Conservation (phyloP, 2,113 vertebrate species). For the Lagenorhynchus albirostris region DNA sequence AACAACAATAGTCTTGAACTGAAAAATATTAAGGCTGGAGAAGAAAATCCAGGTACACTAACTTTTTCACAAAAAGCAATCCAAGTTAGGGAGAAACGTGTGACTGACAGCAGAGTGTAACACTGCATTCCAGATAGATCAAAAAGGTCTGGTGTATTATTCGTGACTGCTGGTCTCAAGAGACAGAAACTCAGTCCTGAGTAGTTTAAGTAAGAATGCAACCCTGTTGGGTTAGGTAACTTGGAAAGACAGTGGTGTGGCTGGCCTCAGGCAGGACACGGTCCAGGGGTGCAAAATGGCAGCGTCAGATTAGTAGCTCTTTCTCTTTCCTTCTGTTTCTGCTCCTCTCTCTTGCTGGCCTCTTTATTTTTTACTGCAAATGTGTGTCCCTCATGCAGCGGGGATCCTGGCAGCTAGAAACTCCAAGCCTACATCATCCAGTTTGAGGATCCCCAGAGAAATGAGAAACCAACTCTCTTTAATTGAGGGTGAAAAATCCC, state of each 20-base stretch:
- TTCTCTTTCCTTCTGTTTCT: neutral
- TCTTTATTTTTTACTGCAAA: neutral
- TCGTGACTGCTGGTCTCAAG: neutral
- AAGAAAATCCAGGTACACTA: neutral
- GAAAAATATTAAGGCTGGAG: neutral
- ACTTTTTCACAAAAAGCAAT: neutral
- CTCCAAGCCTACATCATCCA: neutral
- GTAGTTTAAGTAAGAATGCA: neutral
- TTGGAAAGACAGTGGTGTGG: neutral
- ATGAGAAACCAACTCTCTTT: neutral
- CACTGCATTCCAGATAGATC: neutral
- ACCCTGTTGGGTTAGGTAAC: neutral
- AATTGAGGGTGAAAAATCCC: neutral
- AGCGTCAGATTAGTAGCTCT: neutral
- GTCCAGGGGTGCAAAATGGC: neutral
- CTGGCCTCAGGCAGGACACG: neutral
- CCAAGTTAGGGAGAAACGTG: neutral
- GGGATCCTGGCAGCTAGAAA: neutral
- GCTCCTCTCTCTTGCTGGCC: neutral
- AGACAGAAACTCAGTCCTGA: neutral
- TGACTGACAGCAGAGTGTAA: no score
- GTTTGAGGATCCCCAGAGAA: neutral
- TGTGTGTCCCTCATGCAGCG: neutral
- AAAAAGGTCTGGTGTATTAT: neutral
- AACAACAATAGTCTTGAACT: neutral